Evolutionary conservation across 2,113 vertebrate species (phyloP).

Genomic region (Chiloscyllium plagiosum): DNA sequence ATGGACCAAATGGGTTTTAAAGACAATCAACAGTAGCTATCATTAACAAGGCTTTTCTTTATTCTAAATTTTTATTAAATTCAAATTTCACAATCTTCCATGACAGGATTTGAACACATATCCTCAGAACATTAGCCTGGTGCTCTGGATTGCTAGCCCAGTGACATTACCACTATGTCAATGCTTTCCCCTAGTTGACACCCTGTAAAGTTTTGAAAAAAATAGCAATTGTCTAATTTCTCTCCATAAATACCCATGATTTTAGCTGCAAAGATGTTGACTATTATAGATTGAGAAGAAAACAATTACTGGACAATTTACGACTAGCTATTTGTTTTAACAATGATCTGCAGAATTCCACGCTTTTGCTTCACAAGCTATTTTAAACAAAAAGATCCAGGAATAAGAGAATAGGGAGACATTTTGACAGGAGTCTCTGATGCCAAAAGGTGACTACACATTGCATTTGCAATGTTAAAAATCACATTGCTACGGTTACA

Average conservation of each 20-base stretch:
- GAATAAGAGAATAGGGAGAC: not conserved
- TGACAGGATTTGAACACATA: too few species aligned
- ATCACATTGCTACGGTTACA: not conserved
- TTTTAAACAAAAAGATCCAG: not conserved
- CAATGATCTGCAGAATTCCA: not conserved
- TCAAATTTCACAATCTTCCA: too few species aligned
- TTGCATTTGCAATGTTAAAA: not conserved
- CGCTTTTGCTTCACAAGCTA: not conserved
- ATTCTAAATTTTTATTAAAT: too few species aligned
- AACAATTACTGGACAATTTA: not conserved
- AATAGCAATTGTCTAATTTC: not conserved
- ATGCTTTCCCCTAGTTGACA: not conserved
- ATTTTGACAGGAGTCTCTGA: not conserved
- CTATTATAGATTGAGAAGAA: not conserved
- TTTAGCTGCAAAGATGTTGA: not conserved
- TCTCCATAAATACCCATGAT: not conserved
- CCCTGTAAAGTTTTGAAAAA: not conserved
- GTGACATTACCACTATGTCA: too few species aligned
- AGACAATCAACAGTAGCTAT: too few species aligned
- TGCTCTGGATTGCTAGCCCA: too few species aligned
- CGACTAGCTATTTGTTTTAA: not conserved
- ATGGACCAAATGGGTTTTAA: too few species aligned
- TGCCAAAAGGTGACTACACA: not conserved
- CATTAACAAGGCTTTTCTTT: too few species aligned
- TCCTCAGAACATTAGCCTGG: too few species aligned